Conservation (phyloP, 2,888 invertebrate species). For the Nomada flava region DNA sequence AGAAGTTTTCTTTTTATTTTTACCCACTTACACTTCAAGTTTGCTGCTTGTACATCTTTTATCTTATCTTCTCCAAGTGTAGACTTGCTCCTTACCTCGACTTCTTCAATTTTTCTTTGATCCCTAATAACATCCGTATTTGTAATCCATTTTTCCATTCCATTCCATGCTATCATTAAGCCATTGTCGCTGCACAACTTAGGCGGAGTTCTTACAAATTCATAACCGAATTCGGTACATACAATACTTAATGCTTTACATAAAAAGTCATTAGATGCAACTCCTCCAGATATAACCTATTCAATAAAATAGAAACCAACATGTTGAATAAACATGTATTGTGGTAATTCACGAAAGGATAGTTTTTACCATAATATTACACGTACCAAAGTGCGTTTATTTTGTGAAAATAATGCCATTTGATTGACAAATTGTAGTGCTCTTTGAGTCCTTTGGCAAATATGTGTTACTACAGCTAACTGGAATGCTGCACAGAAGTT, state of each 20-base stretch:
- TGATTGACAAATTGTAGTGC: conserved; percentile 91
- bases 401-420: conserved; percentile 87
- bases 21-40: conserved; percentile 86
- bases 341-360: not conserved
- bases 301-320: conserved; percentile 53
- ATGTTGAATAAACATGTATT: not conserved
- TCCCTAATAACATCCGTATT: conserved; percentile 84
- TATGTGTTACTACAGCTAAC: conserved; percentile 89
- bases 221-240: conserved; percentile 88
- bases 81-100: conserved; percentile 87
- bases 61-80: conserved; percentile 88
- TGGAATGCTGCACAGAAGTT: conserved; percentile 96
- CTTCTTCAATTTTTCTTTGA: conserved; percentile 85
- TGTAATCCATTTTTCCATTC: conserved; percentile 90
- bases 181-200: conserved; percentile 98
- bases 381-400: conserved; percentile 87
- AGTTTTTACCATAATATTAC: not conserved
- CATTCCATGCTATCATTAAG: conserved; percentile 99
- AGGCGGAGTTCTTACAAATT: conserved; percentile 91
- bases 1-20: conserved; percentile 74
- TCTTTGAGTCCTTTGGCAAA: conserved; percentile 93
- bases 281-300: conserved; percentile 97
- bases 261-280: conserved; percentile 96
- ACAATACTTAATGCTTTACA: conserved; percentile 89
- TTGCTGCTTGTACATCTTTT: conserved; percentile 85